These are phyloP conservation scores for Drosophila virilis DNA, from an alignment of 1,140 invertebrate genomes.

Conservation along the genomic window DNA sequence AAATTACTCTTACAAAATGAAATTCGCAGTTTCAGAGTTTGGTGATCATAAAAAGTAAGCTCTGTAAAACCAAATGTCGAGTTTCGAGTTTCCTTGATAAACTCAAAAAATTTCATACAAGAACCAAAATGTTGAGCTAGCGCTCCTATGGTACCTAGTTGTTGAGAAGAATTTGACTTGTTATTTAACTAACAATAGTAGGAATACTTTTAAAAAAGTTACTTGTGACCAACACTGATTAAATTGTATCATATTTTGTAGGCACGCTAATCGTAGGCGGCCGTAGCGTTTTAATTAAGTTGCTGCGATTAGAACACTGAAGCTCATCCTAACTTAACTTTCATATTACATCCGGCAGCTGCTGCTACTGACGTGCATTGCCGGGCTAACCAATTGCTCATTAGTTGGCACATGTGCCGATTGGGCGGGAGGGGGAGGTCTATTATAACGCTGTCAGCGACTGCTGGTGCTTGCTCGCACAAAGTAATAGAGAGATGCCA, in stretches of 20 bases:
- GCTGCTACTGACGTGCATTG: slow-evolving; percentile 24
- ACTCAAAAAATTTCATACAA: no score
- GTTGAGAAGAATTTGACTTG: not conserved
- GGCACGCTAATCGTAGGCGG: not conserved
- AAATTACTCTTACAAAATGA: no score
- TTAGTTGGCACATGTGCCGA: slow-evolving; percentile 46
- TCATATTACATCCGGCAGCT: slow-evolving; percentile 23
- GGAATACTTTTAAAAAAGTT: no score
- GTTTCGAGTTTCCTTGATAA: no score
- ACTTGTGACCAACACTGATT: not conserved
- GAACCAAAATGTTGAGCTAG: no score
- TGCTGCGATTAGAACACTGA: slow-evolving; percentile 25
- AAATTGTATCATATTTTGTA: not conserved
- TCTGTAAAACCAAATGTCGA: no score
- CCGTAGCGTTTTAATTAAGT: not conserved
- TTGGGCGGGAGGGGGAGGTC: not conserved
- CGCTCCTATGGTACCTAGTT: no score
- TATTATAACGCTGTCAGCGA: slow-evolving; percentile 65
- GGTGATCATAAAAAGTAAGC: no score
- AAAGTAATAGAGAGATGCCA: slow-evolving; percentile 23
- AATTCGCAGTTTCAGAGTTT: no score
- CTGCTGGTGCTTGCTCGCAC: slow-evolving; percentile 15
- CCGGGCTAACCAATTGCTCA: slow-evolving; percentile 70
- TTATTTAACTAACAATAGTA: not conserved
- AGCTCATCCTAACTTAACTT: slow-evolving; percentile 12